Conservation (phyloP, 2,888 invertebrate species). For the Agonum fuliginosum region DNA sequence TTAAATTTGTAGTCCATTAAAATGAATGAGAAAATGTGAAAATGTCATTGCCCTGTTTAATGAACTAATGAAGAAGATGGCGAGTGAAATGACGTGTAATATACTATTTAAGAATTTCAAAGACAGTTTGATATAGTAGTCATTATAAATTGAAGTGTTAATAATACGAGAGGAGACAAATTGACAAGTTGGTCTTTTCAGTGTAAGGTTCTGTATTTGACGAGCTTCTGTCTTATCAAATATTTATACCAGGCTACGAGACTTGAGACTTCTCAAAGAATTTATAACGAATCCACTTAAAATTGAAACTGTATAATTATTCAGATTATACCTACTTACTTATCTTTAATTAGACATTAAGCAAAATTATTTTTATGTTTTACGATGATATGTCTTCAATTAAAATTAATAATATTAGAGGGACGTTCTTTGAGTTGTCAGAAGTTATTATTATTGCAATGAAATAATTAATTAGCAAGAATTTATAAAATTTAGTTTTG, state of each 20-base stretch:
- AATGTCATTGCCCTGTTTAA: neutral
- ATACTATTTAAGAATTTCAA: neutral
- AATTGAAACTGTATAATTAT: neutral
- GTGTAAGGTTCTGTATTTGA: slow-evolving; percentile 12
- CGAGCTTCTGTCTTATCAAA: slow-evolving; percentile 16
- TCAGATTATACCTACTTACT: neutral
- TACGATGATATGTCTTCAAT: too few species aligned
- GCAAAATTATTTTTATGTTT: too few species aligned
- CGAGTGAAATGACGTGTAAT: neutral
- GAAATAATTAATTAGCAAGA: too few species aligned
- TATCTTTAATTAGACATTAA: too few species aligned
- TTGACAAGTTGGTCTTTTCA: neutral
- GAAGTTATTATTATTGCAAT: too few species aligned
- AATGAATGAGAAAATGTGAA: neutral
- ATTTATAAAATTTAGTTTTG: too few species aligned
- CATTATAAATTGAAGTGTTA: slow-evolving; percentile 17
- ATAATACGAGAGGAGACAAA: slow-evolving; percentile 7
- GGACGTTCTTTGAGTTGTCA: too few species aligned
- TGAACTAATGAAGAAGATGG: neutral
- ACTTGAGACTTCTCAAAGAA: slow-evolving; percentile 11
- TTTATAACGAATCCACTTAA: neutral
- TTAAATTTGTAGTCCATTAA: neutral
- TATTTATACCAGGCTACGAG: too few species aligned
- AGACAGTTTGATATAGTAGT: neutral
- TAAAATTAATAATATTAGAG: too few species aligned